Evolutionary conservation across 2,888 invertebrate species (phyloP), one percentile per base, ranked within the genome.

Genomic region (Amorpha juglandis): DNA sequence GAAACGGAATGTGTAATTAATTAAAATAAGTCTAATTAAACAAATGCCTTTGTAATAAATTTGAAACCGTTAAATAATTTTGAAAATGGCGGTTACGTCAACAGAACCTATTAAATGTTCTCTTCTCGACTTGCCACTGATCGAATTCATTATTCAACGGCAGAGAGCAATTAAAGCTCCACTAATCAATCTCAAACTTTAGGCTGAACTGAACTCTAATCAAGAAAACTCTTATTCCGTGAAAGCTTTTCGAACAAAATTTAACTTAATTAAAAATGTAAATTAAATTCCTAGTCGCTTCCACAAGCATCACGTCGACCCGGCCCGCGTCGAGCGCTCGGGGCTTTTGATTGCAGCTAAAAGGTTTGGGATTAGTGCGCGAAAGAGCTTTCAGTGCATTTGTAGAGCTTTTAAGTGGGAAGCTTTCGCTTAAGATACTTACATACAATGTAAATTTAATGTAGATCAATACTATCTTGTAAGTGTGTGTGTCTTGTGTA

Each of bases 301-400:
- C 92, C 92, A 92, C 90, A 92, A 91, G 91, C 91, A 91, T 89
- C 90, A 88, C 89, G 85, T 87, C 89, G 90, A 58, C 70, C 65
- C 63, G 64, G 66, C 68, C 67, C 76, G 71, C 86, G 78, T 78
- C 79, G 80, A 82, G 83, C 86, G 86, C 91, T 89, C 89, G 87
- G 90, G 88, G 92, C 93, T 92, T 93, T 93, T 93, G 93, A 93
- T 93, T 94, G 93, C 93, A 93, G 93, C 93, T 94, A 94, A 94
- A 93, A 93, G 92, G 93, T 92, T 92, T 91, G 92, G 91, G 91
- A 92, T 91, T 93, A 93, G 92, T 92, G 91, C 92, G 92, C 92
- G 93, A 92, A 91, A 93, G 92, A 93, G 94, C 93, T 93, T 93
- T 93, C 93, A 92, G 92, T 93, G 93, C 93, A 93, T 93, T 93